Conservation (phyloP, 23 tunicate species). For the Ciona savignyi region DNA sequence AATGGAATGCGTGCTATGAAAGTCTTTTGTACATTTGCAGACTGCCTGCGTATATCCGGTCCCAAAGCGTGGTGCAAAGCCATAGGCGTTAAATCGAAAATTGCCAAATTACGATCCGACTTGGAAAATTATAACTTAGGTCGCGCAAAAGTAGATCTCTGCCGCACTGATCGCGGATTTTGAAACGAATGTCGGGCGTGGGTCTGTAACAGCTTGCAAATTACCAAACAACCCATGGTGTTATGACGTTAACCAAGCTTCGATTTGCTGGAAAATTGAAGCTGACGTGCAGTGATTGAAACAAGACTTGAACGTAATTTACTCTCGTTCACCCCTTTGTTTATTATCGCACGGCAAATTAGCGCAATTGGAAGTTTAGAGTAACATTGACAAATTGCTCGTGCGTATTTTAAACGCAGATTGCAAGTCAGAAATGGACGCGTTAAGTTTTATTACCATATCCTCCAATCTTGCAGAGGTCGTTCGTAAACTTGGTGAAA, state of each 20-base stretch:
- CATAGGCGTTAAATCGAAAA: background rate
- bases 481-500: too few species aligned
- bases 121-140: background rate
- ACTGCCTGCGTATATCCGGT: background rate
- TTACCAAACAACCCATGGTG: background rate
- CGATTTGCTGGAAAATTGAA: background rate
- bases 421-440: too few species aligned
- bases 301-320: background rate
- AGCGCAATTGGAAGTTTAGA: too few species aligned
- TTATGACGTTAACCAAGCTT: background rate
- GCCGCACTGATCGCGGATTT: too few species aligned
- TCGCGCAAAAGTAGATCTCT: too few species aligned
- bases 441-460: too few species aligned
- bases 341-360: background rate
- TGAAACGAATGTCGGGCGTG: background rate
- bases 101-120: background rate
- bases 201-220: background rate
- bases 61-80: background rate
- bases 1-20: too few species aligned
- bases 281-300: background rate
- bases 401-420: too few species aligned
- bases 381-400: too few species aligned
- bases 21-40: too few species aligned
- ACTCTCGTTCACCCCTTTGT: background rate
- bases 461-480: too few species aligned